Conservation (phyloP, 2,797 vertebrate species). For the Tamandua tetradactyla region DNA sequence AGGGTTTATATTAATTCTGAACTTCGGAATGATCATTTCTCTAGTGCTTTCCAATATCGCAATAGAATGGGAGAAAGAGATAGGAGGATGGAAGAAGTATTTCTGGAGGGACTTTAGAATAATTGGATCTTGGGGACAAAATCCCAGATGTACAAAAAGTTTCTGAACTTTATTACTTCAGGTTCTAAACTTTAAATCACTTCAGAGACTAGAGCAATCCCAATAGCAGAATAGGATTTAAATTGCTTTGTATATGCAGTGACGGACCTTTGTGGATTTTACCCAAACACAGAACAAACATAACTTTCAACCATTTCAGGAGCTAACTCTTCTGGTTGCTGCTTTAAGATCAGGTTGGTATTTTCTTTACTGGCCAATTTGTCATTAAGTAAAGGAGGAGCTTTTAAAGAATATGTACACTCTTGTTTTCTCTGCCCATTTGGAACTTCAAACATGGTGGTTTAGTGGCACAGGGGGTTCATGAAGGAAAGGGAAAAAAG, state of each 20-base stretch:
- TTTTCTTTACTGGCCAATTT: slow-evolving; percentile 1
- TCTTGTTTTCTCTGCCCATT: too few relatives aligned
- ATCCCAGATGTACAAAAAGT: slow-evolving; percentile 56
- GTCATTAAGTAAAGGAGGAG: slow-evolving; percentile 25
- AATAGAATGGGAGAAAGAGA: neutral
- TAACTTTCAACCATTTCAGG: neutral
- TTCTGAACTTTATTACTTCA: slow-evolving; percentile 61
- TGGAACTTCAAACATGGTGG: neutral
- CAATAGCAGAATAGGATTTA: slow-evolving; percentile 14
- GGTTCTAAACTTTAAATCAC: slow-evolving; percentile 70
- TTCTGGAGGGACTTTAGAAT: slow-evolving; percentile 51
- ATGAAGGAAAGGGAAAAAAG: neutral
- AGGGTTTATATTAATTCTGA: neutral
- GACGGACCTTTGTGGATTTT: slow-evolving; percentile 33
- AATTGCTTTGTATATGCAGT: neutral
- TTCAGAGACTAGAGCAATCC: slow-evolving; percentile 64
- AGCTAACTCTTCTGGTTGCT: neutral
- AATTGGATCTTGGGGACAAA: slow-evolving; percentile 67
- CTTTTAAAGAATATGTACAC: neutral
- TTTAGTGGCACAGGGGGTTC: neutral
- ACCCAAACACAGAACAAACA: neutral
- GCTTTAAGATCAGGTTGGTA: neutral
- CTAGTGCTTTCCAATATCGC: neutral
- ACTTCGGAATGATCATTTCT: neutral
- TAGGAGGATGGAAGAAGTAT: neutral